A percentile compares a stretch with the other conserved stretches of the same genome.
Conservation (phyloP, 2,888 invertebrate species). For the Meiosimyza decipiens region DNA sequence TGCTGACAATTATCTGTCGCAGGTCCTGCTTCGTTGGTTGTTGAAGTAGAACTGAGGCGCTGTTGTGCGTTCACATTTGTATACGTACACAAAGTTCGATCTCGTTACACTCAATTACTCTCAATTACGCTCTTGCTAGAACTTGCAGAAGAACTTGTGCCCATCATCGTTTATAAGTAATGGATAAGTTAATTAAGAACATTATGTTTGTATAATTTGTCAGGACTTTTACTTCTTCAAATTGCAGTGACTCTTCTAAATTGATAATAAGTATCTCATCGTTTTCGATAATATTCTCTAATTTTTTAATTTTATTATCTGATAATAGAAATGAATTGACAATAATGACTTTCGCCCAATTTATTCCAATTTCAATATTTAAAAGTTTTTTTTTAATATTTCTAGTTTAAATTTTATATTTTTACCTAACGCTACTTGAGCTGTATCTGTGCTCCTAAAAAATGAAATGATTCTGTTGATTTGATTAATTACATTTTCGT, state of each 20-base stretch:
- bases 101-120: no score
- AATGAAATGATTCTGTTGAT: conserved; percentile 5
- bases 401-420: conserved; percentile 37
- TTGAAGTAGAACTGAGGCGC: no score
- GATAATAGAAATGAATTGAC: conserved; percentile 43
- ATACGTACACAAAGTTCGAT: no score
- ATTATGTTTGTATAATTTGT: conserved; percentile 38
- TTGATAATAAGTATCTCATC: conserved; percentile 41
- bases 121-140: no score
- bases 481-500: conserved; percentile 31
- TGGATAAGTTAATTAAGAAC: conserved; percentile 42
- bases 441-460: neutral
- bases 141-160: no score
- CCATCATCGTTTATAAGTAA: no score
- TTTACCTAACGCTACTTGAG: neutral
- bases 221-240: conserved; percentile 42
- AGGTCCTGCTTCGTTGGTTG: no score
- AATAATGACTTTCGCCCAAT: conserved; percentile 40
- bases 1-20: no score
- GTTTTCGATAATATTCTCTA: conserved; percentile 36
- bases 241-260: conserved; percentile 44
- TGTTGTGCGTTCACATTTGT: no score
- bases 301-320: conserved; percentile 39
- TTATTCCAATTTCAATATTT: conserved; percentile 41
- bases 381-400: conserved; percentile 40